Percentiles rank a stretch among this genome's conserved stretches.
phyloP scores from a whole-genome alignment of 2,113 vertebrate species.

The Theropithecus gelada region DNA sequence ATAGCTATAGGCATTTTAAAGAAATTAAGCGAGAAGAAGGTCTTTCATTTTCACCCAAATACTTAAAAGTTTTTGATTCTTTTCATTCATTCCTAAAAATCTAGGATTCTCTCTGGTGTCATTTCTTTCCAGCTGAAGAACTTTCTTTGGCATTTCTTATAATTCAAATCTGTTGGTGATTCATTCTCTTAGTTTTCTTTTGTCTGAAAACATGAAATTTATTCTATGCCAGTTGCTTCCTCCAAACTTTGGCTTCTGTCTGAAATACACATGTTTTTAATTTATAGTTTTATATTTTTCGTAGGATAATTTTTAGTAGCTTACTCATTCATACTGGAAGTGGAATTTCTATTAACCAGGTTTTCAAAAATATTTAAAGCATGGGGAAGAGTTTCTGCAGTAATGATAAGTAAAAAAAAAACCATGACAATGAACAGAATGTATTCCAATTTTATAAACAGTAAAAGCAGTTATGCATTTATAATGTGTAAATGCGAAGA shows the following conservation, averaged over 20 bases:
- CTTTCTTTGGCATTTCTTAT: neutral
- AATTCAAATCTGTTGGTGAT: neutral
- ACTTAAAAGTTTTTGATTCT: neutral
- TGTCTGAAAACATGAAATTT: slow-evolving; percentile 19
- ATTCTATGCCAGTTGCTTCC: neutral
- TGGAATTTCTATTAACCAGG: slow-evolving; percentile 14
- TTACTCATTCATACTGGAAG: slow-evolving; percentile 40
- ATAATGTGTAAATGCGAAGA: neutral
- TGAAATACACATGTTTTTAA: slow-evolving; percentile 1
- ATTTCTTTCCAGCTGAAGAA: neutral
- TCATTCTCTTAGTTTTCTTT: slow-evolving; percentile 45
- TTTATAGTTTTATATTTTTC: slow-evolving; percentile 50
- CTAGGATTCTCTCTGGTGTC: neutral
- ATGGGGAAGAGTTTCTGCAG: neutral
- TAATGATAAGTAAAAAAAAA: slow-evolving; percentile 45
- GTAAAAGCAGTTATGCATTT: neutral
- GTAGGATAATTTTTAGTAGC: slow-evolving; percentile 36
- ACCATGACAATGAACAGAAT: neutral
- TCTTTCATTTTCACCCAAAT: neutral
- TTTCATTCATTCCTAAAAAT: neutral
- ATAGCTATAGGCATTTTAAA: neutral
- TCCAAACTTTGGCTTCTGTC: slow-evolving; percentile 37
- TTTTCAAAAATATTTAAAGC: slow-evolving; percentile 45
- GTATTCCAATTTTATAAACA: slow-evolving; percentile 38
- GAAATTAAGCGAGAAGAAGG: neutral